A percentile compares a stretch with the other conserved stretches of the same genome.
phyloP scores from a whole-genome alignment of 1,140 invertebrate species.

The Ladona fulva region DNA sequence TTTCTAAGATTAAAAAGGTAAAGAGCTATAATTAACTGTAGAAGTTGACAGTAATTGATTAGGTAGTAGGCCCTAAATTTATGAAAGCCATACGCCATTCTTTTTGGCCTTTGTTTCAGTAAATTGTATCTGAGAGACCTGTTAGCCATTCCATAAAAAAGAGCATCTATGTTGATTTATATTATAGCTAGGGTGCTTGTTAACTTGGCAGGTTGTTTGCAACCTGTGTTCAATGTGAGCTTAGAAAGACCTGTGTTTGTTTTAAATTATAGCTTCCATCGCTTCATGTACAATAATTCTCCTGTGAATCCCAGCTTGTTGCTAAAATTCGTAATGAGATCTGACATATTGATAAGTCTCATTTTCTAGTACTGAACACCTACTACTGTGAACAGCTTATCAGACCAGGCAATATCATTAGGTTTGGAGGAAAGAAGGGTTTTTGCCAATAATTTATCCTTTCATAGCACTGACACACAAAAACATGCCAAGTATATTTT shows the following conservation, averaged over 20 bases:
- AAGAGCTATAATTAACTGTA: slow-evolving; percentile 7
- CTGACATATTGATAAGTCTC: background rate
- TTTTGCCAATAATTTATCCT: background rate
- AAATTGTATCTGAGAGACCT: slow-evolving; percentile 6
- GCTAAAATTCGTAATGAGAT: background rate
- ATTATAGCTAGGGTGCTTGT: slow-evolving; percentile 1
- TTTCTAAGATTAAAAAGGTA: slow-evolving; percentile 10
- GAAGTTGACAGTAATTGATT: slow-evolving; percentile 10
- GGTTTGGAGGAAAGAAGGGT: background rate
- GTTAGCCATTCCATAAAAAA: slow-evolving; percentile 10
- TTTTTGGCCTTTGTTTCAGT: background rate
- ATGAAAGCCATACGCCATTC: background rate
- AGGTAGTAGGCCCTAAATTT: slow-evolving; percentile 2
- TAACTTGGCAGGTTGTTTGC: background rate
- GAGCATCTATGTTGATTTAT: background rate
- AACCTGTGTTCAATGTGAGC: background rate
- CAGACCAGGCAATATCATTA: background rate
- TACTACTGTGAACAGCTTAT: background rate
- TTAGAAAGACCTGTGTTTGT: slow-evolving; percentile 5
- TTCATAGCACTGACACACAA: background rate
- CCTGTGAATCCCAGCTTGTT: background rate
- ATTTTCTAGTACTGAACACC: background rate
- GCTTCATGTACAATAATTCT: background rate
- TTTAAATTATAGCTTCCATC: background rate
- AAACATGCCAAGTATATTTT: background rate